A percentile compares a stretch with the other conserved stretches of the same genome.
Evolutionary conservation across 2,113 vertebrate genomes (phyloP).

Genomic region (Gasterosteus nipponicus): DNA sequence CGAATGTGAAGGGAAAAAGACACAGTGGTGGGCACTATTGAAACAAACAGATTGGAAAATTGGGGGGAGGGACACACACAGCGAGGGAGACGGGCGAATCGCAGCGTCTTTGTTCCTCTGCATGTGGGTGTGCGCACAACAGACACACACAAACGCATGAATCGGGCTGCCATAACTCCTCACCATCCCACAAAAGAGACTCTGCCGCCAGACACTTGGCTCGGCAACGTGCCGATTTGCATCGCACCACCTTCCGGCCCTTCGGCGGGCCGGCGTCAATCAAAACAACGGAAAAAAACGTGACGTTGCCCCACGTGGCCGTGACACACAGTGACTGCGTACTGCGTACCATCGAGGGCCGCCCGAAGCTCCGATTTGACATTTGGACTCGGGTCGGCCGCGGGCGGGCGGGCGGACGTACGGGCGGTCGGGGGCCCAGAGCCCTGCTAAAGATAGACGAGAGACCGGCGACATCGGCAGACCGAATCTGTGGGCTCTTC

Average conservation of each 20-base stretch:
- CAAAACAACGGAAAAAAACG: constrained; percentile 13
- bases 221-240: constrained; percentile 5
- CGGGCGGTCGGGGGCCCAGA: constrained; percentile 49
- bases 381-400: constrained; percentile 56
- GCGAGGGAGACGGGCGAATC: constrained; percentile 17
- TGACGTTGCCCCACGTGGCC: background rate
- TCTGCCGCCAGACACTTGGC: background rate
- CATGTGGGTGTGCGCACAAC: constrained; percentile 45
- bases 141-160: constrained; percentile 38
- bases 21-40: constrained; percentile 41
- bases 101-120: constrained; percentile 60
- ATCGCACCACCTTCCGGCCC: background rate
- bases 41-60: constrained; percentile 60
- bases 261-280: background rate
- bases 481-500: constrained; percentile 51
- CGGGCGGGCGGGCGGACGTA: constrained; percentile 46
- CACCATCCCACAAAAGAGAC: constrained; percentile 44
- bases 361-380: constrained; percentile 54
- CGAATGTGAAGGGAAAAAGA: constrained; percentile 32
- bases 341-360: background rate
- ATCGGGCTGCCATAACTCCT: constrained; percentile 70
- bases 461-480: constrained; percentile 50
- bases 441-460: constrained; percentile 72
- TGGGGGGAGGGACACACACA: constrained; percentile 48
- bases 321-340: background rate